Conservation (phyloP, 2,113 vertebrate species). For the Lampris megalopsis region DNA sequence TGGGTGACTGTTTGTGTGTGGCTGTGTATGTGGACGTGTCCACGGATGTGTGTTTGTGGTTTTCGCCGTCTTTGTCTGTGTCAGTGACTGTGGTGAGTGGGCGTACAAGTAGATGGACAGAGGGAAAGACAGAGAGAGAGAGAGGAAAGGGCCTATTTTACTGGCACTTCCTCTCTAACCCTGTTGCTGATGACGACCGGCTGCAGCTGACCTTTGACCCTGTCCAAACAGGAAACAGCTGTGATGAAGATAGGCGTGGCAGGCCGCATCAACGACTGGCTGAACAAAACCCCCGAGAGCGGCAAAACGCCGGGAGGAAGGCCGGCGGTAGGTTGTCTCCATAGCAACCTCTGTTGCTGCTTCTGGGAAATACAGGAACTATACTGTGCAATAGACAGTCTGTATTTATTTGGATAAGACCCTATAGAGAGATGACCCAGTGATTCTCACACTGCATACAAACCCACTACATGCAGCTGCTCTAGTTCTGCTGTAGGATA, state of each 20-base stretch:
- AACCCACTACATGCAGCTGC: not conserved
- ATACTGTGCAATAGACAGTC: not conserved
- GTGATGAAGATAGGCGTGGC: conserved; percentile 97
- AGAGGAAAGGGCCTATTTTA: conserved; percentile 45
- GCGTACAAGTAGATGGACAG: not conserved
- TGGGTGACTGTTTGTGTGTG: not conserved
- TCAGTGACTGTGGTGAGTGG: not conserved
- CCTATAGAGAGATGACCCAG: not conserved
- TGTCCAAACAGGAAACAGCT: conserved; percentile 90
- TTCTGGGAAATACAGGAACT: not conserved
- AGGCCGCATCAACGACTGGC: conserved; percentile 97
- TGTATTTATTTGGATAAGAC: not conserved
- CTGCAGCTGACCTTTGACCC: conserved; percentile 64
- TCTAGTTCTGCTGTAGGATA: too few relatives aligned
- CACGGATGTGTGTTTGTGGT: not conserved
- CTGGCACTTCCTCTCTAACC: conserved; percentile 55
- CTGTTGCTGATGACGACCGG: conserved; percentile 35
- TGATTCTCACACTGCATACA: not conserved
- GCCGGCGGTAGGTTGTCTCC: conserved; percentile 87
- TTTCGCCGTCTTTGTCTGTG: not conserved
- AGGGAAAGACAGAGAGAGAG: conserved; percentile 5
- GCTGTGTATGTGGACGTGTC: not conserved
- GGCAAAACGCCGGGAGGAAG: conserved; percentile 89
- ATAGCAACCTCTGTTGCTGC: conserved; percentile 15
- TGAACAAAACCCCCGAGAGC: conserved; percentile 95